These are phyloP conservation scores for Ypsolopha scabrella DNA, from an alignment of 2,888 invertebrate species.

Conservation along the genomic window DNA sequence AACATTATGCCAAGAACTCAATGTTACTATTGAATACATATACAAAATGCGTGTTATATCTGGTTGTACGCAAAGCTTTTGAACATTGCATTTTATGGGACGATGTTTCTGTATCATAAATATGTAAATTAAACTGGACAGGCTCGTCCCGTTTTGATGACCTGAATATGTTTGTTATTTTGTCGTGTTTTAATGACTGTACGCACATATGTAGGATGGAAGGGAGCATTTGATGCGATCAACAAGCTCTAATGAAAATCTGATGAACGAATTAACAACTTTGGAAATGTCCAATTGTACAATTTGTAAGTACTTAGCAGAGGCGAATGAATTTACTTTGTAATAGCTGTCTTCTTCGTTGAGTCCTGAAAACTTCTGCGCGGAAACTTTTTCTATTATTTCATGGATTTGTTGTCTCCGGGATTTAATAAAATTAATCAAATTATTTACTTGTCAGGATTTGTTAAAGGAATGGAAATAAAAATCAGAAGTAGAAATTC, in stretches of 20 bases:
- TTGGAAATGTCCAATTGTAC: background rate
- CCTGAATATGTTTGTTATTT: background rate
- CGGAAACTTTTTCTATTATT: background rate
- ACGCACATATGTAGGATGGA: background rate
- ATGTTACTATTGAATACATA: background rate
- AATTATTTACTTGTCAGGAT: background rate
- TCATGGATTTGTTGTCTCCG: background rate
- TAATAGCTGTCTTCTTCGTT: background rate
- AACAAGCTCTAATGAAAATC: no score
- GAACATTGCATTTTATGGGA: background rate
- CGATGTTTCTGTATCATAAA: constrained; percentile 1
- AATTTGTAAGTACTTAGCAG: background rate
- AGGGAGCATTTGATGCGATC: no score
- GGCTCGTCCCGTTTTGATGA: background rate
- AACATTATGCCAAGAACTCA: background rate
- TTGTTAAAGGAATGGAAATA: constrained; percentile 18
- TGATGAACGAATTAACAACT: no score
- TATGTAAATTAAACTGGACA: constrained; percentile 1
- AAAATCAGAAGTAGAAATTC: constrained; percentile 52
- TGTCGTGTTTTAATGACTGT: background rate
- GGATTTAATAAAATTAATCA: background rate
- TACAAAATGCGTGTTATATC: background rate
- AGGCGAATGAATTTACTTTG: background rate
- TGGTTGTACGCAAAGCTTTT: background rate
- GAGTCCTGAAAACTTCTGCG: background rate